phyloP scores from a whole-genome alignment of 2,113 vertebrate species.

The Tricholaema leucomelas region DNA sequence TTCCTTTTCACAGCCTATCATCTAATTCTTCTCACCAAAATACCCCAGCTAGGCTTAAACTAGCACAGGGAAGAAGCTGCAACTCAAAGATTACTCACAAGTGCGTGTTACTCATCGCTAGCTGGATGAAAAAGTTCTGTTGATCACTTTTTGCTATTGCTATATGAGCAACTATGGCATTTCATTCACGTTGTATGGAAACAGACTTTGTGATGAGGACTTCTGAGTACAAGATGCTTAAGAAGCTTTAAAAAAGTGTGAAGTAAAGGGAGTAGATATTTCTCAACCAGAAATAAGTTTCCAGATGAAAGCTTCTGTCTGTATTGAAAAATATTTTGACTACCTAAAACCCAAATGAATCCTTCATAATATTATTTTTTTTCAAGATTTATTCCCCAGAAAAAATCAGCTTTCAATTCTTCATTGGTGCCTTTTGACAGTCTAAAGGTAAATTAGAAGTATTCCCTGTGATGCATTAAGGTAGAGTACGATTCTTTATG shows the following conservation, averaged over 20 bases:
- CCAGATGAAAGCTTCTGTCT: not conserved
- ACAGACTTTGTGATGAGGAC: not conserved
- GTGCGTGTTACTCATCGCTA: not conserved
- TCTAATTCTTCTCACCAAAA: too few species aligned
- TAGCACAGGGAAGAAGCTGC: not conserved
- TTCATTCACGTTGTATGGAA: slow-evolving; percentile 39
- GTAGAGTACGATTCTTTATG: slow-evolving; percentile 64
- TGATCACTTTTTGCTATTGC: not conserved
- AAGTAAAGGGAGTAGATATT: not conserved
- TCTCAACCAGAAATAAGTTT: not conserved
- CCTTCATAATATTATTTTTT: slow-evolving; percentile 31
- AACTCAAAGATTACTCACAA: not conserved
- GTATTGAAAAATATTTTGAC: not conserved
- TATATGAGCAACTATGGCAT: not conserved
- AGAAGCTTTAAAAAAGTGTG: slow-evolving; percentile 16
- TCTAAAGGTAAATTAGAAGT: slow-evolving; percentile 65
- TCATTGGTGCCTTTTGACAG: not conserved
- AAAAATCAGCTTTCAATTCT: slow-evolving; percentile 40
- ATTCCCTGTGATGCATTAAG: slow-evolving; percentile 67
- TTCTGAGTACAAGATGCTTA: not conserved
- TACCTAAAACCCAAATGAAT: not conserved
- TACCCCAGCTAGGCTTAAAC: too few species aligned
- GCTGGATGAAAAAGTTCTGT: not conserved
- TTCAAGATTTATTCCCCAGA: slow-evolving; percentile 14
- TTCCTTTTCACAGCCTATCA: too few species aligned